Evolutionary conservation across 1,140 invertebrate species (phyloP).

Genomic region (Eriosoma lanigerum): DNA sequence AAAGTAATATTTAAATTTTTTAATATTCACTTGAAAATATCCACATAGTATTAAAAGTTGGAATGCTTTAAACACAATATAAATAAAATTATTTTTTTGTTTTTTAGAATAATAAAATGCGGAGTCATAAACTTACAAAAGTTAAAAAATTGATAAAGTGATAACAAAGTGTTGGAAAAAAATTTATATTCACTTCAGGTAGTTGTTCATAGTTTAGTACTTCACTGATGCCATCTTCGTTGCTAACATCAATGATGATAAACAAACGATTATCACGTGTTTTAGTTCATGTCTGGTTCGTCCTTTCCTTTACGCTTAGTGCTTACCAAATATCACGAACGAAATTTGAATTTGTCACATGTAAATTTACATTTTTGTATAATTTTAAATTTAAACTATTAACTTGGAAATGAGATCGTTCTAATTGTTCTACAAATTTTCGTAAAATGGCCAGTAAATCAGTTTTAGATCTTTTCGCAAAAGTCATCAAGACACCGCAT

Average conservation of each 20-base stretch:
- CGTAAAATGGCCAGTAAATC: slow-evolving; percentile 42
- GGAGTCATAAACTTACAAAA: too few species aligned
- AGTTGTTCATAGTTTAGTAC: too few species aligned
- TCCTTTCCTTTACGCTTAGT: neutral
- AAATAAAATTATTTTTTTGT: too few species aligned
- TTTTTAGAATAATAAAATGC: too few species aligned
- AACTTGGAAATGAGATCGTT: slow-evolving; percentile 20
- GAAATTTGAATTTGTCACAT: slow-evolving; percentile 23
- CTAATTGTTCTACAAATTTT: neutral
- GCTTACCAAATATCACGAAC: too few species aligned
- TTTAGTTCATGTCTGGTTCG: neutral
- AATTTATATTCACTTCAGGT: too few species aligned
- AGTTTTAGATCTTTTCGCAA: slow-evolving; percentile 29
- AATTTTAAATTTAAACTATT: neutral
- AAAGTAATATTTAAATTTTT: too few species aligned
- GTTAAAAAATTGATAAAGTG: too few species aligned
- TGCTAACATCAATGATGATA: slow-evolving; percentile 38
- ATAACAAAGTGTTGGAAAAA: too few species aligned
- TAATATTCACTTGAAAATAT: too few species aligned
- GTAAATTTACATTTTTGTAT: slow-evolving; percentile 1
- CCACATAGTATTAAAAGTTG: too few species aligned
- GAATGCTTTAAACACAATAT: too few species aligned
- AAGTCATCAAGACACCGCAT: slow-evolving; percentile 17
- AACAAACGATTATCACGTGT: slow-evolving; percentile 51
- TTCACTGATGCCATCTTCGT: neutral